Evolutionary conservation across 2,113 vertebrate species (phyloP), one percentile per base, ranked within the genome.

Genomic region (Calcarius ornatus): DNA sequence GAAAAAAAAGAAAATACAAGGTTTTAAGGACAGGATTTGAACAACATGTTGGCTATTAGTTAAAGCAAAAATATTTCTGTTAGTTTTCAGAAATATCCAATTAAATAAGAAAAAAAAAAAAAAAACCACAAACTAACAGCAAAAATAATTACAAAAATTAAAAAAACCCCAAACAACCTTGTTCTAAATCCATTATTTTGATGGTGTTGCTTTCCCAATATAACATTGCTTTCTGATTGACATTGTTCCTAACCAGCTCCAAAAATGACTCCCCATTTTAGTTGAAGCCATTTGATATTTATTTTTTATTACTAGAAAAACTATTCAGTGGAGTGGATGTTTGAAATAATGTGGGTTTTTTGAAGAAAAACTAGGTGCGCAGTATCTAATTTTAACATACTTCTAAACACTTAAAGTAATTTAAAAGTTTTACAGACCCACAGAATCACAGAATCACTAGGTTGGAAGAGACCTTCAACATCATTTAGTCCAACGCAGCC

Each of bases 191-290:
- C 17, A 13, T 65, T 70, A 22, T 78, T 92, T 81, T 81, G 9
- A 40, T 71, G 21, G 1, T 27, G 6, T 15, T 78, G 1, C 3
- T 57, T 69, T 78, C 15, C 5, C 17, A 53, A 10, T 15, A 50
- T 9, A 66, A 81, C 69, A 43, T 24, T 75, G 0, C 0, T 54
- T 83, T 81, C 8, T 70, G n/a, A 37, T 31, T 57, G n/a, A 63
- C 10, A 2, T 0, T 16, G n/a, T 73, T 81, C 7, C 13, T 15
- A 45, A n/a, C 2, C 25, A n/a, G 7, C 2, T 60, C 15, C 56
- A 45, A 63, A 79, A 70, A 20, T 71, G 0, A 30, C 6, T n/a
- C 5, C 27, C 1, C 4, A 24, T 1, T 48, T 89, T n/a, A 81
- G 10, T 51, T 43, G 40, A 35, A 81, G 30, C 1, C 38, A 2